These are phyloP conservation scores for Odontothrips loti DNA, from an alignment of 2,888 invertebrate species.

Conservation along the genomic window DNA sequence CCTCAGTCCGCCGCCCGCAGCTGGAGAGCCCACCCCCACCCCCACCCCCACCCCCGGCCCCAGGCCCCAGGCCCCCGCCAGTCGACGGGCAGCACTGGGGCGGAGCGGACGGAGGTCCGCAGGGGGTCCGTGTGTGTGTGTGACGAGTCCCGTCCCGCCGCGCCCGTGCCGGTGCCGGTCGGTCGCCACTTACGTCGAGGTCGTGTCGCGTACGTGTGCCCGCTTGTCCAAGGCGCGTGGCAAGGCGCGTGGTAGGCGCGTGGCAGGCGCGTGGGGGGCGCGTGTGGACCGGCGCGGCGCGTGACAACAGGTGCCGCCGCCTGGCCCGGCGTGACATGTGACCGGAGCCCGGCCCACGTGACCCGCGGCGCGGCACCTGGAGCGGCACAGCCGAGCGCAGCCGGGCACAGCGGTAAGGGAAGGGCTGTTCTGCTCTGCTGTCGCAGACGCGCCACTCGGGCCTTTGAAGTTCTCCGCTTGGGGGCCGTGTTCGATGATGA, in stretches of 20 bases:
- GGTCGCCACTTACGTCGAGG: too few relatives aligned
- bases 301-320: too few relatives aligned
- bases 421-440: background rate
- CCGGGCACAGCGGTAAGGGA: too few relatives aligned
- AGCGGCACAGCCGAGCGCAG: background rate
- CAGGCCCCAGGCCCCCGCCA: conserved; percentile 32
- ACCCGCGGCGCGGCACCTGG: background rate
- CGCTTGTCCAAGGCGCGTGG: too few relatives aligned
- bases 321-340: too few relatives aligned
- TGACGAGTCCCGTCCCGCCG: background rate
- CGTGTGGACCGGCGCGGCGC: too few relatives aligned
- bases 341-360: background rate
- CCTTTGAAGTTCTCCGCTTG: too few relatives aligned
- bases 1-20: conserved; percentile 27
- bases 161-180: background rate
- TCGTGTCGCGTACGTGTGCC: too few relatives aligned
- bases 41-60: conserved; percentile 27
- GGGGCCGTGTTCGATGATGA: too few relatives aligned
- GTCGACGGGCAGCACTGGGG: conserved; percentile 31
- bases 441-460: background rate
- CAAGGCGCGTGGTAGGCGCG: too few relatives aligned
- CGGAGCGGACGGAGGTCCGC: background rate
- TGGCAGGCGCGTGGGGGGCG: too few relatives aligned
- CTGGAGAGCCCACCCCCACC: conserved; percentile 23
- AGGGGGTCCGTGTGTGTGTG: too few relatives aligned